phyloP scores from a whole-genome alignment of 2,113 vertebrate species.

The Dasypus novemcinctus region DNA sequence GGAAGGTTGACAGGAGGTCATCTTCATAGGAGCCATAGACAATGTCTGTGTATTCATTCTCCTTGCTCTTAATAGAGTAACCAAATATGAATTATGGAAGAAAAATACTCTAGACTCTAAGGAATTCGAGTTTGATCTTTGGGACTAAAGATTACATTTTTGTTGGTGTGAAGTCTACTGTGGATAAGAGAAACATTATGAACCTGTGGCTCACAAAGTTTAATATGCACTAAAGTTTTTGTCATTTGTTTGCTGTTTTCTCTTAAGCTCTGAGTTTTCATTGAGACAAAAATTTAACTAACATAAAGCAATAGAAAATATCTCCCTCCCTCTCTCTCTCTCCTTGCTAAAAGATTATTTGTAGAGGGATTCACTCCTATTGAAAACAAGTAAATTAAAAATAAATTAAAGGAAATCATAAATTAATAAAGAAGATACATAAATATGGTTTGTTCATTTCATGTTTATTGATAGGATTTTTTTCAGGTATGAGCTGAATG shows the following conservation, averaged over 20 bases:
- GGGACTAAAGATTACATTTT: not conserved
- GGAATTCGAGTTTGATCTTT: not conserved
- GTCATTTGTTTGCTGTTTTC: not conserved
- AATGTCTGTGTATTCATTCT: not conserved
- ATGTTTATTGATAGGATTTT: not conserved
- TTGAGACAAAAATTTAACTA: constrained; percentile 26
- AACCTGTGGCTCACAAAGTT: not conserved
- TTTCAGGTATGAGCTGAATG: not conserved
- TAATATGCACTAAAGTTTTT: not conserved
- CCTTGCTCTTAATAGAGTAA: constrained; percentile 31
- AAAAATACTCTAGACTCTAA: not conserved
- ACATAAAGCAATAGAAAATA: constrained; percentile 40
- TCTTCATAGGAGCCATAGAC: not conserved
- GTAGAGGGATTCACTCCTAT: not conserved
- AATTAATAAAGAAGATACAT: not conserved
- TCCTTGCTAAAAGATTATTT: not conserved
- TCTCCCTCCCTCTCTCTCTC: not conserved
- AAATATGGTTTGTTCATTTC: not conserved
- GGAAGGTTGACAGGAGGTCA: not conserved
- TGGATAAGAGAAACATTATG: not conserved
- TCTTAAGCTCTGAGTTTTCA: not conserved
- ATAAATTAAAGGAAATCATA: not conserved
- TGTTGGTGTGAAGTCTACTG: not conserved
- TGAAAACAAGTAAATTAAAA: not conserved
- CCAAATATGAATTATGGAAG: not conserved